Base-by-base conservation (phyloP, 2,113 vertebrate genomes). In the Tapirus terrestris region DNA sequence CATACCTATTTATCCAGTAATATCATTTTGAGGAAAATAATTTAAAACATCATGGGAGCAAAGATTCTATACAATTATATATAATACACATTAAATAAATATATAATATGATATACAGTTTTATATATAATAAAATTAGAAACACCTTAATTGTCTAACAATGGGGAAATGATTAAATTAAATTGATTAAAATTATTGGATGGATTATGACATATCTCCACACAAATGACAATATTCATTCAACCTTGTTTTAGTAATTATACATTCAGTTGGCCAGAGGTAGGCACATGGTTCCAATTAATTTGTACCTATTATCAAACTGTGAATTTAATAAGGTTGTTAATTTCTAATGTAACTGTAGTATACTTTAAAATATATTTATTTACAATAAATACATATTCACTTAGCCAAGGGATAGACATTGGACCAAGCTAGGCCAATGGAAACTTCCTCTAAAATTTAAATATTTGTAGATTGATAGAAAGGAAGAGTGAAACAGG, bases 61-160 rank as follows among this genome's bases (percentile, higher is more conserved):
- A 82, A 43, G 8, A 39, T 72, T 60, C 60, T 23, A 51, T 89
- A 72, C 31, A 33, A 60, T 86, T 85, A 60, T 25, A 67, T 4
- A 33, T 27, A 56, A 67, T 61, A 36, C 2, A 23, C 7, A 56
- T 79, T 27, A 81, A 10, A 48, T 48, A 48, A 11, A 48, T 75
- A 29, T 29, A 43, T 84, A 13, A 63, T 67, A 20, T 58, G 27
- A 6, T 48, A 77, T 70, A 27, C n/a, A 25, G 6, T 36, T 4
- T 56, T 94, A 56, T 56, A 29, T 56, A 67, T 43, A 67, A 61
- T 56, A 63, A 79, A 89, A 75, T 81, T 86, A 91, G 48, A 96
- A 86, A 75, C 20, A 76, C 13, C n/a, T 61, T 43, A 61, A 51
- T 68, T 11, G 8, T 96, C 13, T 60, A 75, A 67, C 33, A 91